Evolutionary conservation across 2,113 vertebrate species (phyloP).

Genomic region (Mustela nigripes): DNA sequence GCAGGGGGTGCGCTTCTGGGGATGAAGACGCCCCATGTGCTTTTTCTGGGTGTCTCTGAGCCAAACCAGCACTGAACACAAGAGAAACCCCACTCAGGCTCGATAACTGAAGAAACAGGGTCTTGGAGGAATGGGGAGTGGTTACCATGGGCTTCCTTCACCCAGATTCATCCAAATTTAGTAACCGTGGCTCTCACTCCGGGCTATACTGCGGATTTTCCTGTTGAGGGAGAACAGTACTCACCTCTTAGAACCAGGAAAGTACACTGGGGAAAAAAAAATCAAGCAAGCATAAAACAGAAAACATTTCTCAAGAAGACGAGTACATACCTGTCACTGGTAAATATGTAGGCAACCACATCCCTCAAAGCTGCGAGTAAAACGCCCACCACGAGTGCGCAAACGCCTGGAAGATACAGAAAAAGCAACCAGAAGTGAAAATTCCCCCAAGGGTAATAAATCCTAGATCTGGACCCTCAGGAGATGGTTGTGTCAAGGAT

Average conservation of each 20-base stretch:
- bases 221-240: not conserved
- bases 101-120: not conserved
- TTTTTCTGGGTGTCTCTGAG: not conserved
- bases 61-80: not conserved
- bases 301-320: not conserved
- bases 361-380: conserved; percentile 88
- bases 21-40: not conserved
- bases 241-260: not conserved
- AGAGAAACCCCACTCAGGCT: not conserved
- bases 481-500: not conserved
- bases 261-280: not conserved
- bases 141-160: not conserved
- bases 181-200: not conserved
- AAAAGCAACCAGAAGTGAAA: not conserved
- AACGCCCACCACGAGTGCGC: conserved; percentile 87
- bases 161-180: not conserved
- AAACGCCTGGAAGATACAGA: conserved; percentile 83
- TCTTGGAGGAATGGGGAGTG: not conserved
- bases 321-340: conserved; percentile 90
- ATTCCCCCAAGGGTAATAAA: not conserved
- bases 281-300: not conserved
- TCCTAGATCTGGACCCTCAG: not conserved
- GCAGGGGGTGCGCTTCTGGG: too few species aligned
- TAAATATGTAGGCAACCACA: conserved; percentile 92
- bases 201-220: not conserved